phyloP scores from a whole-genome alignment of 1,140 invertebrate species.

The Notospermus geniculatus region DNA sequence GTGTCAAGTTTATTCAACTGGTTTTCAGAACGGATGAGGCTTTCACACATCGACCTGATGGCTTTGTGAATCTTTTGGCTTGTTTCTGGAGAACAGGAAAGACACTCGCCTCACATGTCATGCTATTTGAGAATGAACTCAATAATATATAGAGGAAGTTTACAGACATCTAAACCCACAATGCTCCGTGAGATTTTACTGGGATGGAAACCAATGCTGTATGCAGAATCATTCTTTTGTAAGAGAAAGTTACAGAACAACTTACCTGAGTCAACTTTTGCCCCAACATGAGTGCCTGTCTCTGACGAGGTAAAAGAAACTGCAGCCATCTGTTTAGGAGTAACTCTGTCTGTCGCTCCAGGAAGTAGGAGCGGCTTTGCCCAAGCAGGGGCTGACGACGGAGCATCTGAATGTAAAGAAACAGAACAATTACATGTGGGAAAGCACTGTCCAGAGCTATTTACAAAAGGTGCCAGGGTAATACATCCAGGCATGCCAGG shows the following conservation, averaged over 20 bases:
- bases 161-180: too few relatives aligned
- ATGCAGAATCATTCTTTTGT: slow-evolving; percentile 17
- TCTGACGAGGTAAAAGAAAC: not conserved
- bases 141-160: too few relatives aligned
- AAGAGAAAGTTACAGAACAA: not conserved
- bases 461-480: too few relatives aligned
- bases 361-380: slow-evolving; percentile 30
- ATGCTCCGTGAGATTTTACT: too few relatives aligned
- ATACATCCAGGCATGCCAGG: too few relatives aligned
- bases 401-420: slow-evolving; percentile 30
- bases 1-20: slow-evolving; percentile 71
- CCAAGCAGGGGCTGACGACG: slow-evolving; percentile 44
- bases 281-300: not conserved
- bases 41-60: slow-evolving; percentile 53
- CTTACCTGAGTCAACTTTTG: not conserved
- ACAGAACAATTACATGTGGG: too few relatives aligned
- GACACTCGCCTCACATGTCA: too few relatives aligned
- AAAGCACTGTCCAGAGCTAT: too few relatives aligned
- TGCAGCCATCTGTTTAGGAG: slow-evolving; percentile 29
- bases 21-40: slow-evolving; percentile 61
- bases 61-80: slow-evolving; percentile 11
- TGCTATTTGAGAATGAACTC: too few relatives aligned
- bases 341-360: slow-evolving; percentile 30
- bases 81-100: slow-evolving; percentile 1
- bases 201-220: too few relatives aligned